Percentiles rank a stretch among this genome's conserved stretches.
Evolutionary conservation across 1,140 invertebrate genomes (phyloP).

Genomic region (Piezodorus guildinii): DNA sequence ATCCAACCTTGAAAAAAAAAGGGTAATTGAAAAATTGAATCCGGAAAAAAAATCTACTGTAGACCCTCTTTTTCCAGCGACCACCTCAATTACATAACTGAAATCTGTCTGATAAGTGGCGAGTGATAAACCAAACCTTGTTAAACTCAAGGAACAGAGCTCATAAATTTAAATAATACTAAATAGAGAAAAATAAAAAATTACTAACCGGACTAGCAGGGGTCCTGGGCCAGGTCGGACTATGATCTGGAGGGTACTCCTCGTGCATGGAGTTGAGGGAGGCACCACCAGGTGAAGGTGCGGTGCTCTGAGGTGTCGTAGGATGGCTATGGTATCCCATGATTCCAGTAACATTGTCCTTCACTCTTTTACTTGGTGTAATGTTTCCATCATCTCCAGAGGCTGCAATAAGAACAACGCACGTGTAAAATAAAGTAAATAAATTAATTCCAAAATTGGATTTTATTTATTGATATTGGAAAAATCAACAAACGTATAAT

Average conservation of each 20-base stretch:
- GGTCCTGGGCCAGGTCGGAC: conserved; percentile 75
- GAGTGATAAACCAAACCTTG: too few species aligned
- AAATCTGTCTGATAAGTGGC: too few species aligned
- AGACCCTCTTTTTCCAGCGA: too few species aligned
- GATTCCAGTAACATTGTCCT: conserved; percentile 33
- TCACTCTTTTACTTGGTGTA: conserved; percentile 64
- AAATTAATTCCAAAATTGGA: background rate
- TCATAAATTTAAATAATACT: too few species aligned
- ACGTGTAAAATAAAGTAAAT: background rate
- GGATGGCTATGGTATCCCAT: conserved; percentile 28
- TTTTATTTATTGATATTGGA: background rate
- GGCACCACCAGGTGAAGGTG: conserved; percentile 68
- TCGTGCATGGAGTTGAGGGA: conserved; percentile 76
- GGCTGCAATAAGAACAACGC: conserved; percentile 40
- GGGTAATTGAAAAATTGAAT: too few species aligned
- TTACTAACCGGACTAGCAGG: conserved; percentile 75
- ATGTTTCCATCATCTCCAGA: conserved; percentile 72
- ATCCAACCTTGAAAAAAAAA: too few species aligned
- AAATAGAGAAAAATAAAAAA: background rate
- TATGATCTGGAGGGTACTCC: conserved; percentile 56
- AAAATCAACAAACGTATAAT: background rate
- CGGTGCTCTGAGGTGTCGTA: conserved; percentile 47
- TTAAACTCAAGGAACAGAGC: too few species aligned
- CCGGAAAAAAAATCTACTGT: too few species aligned
- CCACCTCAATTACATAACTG: too few species aligned